Conservation (phyloP, 2,797 vertebrate species). For the Masticophis lateralis region DNA sequence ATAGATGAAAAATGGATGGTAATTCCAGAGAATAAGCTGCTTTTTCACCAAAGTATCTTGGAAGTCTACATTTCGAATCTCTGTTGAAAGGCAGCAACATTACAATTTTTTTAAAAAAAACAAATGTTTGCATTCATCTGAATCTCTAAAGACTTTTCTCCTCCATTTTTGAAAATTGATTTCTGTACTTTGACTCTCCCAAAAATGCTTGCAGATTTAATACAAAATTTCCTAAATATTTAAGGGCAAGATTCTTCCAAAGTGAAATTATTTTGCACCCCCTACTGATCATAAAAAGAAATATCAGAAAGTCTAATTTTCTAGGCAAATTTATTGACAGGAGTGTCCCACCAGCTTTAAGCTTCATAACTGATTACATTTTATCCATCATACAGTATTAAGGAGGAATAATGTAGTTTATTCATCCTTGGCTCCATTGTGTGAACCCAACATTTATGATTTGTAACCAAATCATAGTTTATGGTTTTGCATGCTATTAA, state of each 20-base stretch:
- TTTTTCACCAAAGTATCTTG: background rate
- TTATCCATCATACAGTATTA: background rate
- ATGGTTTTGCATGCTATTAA: background rate
- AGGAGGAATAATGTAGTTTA: background rate
- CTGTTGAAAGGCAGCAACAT: background rate
- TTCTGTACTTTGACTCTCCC: background rate
- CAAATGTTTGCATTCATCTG: background rate
- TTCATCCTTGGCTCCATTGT: background rate
- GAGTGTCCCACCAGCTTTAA: background rate
- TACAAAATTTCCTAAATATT: background rate
- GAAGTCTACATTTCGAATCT: background rate
- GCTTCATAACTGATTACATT: background rate
- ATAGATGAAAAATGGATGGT: background rate
- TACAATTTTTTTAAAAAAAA: background rate
- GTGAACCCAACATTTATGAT: background rate
- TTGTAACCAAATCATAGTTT: background rate
- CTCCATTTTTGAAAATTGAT: background rate
- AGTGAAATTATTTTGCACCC: background rate
- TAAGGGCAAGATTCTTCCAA: background rate
- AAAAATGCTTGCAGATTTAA: background rate
- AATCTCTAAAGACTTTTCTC: background rate
- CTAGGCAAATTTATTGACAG: background rate
- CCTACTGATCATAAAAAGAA: slow-evolving; percentile 2
- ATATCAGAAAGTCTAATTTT: background rate
- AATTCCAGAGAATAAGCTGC: background rate